Conservation (phyloP, 2,113 vertebrate genomes). For the Eulemur macaco region DNA sequence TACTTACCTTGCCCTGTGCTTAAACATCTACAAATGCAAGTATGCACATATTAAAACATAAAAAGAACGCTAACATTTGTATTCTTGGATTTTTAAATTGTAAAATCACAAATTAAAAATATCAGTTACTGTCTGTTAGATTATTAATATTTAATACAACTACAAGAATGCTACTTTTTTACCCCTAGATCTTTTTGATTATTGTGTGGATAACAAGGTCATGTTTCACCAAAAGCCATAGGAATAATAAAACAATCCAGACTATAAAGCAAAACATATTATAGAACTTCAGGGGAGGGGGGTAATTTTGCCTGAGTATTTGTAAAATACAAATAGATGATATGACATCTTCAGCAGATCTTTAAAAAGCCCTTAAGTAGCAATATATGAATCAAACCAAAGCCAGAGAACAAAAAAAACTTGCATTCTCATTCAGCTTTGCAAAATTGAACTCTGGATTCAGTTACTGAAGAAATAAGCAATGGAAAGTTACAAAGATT, state of each 20-base stretch:
- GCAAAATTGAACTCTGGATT: background rate
- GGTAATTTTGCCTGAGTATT: constrained; percentile 44
- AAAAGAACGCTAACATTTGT: background rate
- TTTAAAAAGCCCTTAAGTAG: constrained; percentile 53
- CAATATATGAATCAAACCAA: background rate
- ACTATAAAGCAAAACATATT: background rate
- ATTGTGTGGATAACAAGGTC: constrained; percentile 5
- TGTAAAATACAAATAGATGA: constrained; percentile 50
- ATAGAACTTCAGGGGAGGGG: constrained; percentile 26
- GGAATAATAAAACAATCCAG: constrained; percentile 32
- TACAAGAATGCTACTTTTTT: background rate
- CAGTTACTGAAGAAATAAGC: background rate
- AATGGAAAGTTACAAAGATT: background rate
- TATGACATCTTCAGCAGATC: constrained; percentile 46
- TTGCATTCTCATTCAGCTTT: background rate
- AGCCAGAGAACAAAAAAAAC: constrained; percentile 30
- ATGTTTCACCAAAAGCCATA: background rate
- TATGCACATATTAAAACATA: background rate
- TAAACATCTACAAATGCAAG: background rate
- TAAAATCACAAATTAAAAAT: constrained; percentile 26
- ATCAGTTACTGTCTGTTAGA: background rate
- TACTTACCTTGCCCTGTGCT: background rate
- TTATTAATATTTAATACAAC: background rate
- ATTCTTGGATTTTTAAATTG: background rate
- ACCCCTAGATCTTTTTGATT: background rate